Evolutionary conservation across 2,797 vertebrate species (phyloP), one percentile per base, ranked within the genome.

Genomic region (Peromyscus melanophrys): DNA sequence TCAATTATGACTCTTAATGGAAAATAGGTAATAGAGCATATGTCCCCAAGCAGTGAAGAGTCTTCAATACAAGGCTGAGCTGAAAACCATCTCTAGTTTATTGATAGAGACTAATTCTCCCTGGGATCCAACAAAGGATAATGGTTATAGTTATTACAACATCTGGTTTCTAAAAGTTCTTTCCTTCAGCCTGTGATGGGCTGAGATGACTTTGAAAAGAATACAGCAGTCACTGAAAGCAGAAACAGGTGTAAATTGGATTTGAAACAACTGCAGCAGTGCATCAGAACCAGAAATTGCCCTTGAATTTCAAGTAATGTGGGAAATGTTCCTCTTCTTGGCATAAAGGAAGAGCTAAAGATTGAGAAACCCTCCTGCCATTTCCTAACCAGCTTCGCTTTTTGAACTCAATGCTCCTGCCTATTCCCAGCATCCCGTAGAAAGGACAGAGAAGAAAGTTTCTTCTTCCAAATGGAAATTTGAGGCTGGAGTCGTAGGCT

Each of bases 61-160:
- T 98, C 98, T 96, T 97, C 97, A 98, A 97, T 95, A 82, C 95
- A 96, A 98, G 98, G 95, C 96, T 98, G 97, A 98, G 95, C 97
- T 97, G 96, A 98, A 98, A 98, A 97, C 96, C 96, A 94, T 98
- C 96, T 98, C 98, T 98, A 98, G 98, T 98, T 98, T 98, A 98
- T 98, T 97, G 97, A 98, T 95, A 98, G 95, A 98, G 97, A 98
- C 98, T 97, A 98, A 98, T 98, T 98, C 98, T 98, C 98, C 98
- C 95, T 98, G 98, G 98, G 97, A 98, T 98, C 97, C 98, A 98
- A 98, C 98, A 98, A 98, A 98, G 97, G 97, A 98, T 98, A 98
- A 98, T 98, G 97, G 97, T 98, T 98, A 98, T 69, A 77, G 89
- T 69, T 81, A 94, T 71, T 40, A 98, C 96, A 98, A 98, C 97